These are phyloP conservation scores for Sus cebifrons DNA, from an alignment of 2,797 vertebrate species.

Conservation along the genomic window DNA sequence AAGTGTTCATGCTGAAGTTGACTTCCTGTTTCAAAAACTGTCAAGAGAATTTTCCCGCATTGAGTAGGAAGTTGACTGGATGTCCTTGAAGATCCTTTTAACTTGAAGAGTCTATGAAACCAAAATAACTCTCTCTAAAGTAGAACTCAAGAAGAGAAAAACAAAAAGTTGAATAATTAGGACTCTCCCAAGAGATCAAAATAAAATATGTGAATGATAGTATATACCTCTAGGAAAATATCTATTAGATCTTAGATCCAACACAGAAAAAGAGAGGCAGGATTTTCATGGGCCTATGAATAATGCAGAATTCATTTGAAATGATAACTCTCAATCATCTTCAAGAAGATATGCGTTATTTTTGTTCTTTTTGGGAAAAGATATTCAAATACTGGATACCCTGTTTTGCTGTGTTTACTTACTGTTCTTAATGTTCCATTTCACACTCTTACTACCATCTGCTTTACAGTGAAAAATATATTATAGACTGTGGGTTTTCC, in stretches of 20 bases:
- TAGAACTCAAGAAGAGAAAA: conserved; percentile 58
- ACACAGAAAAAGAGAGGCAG: conserved; percentile 28
- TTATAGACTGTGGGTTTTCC: neutral
- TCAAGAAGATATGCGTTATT: conserved; percentile 60
- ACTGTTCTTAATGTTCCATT: conserved; percentile 30
- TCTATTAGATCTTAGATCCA: conserved; percentile 70
- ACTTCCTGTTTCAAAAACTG: neutral
- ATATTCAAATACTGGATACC: neutral
- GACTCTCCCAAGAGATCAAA: conserved; percentile 64
- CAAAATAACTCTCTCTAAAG: conserved; percentile 22
- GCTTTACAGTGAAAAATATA: neutral
- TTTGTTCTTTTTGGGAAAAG: conserved; percentile 63
- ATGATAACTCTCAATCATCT: conserved; percentile 75
- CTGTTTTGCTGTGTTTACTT: neutral
- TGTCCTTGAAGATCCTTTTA: conserved; percentile 36
- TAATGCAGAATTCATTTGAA: conserved; percentile 80
- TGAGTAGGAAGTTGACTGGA: neutral
- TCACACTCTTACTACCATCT: neutral
- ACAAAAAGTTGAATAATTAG: conserved; percentile 70
- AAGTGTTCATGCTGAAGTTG: neutral
- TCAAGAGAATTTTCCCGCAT: neutral
- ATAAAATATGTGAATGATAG: conserved; percentile 65
- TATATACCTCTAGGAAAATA: conserved; percentile 62
- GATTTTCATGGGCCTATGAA: conserved; percentile 72
- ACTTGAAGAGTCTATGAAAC: conserved; percentile 27